Percentiles rank a stretch among this genome's conserved stretches.
These are phyloP conservation scores for Platycheirus albimanus DNA, from an alignment of 2,888 invertebrate genomes.

Conservation along the genomic window DNA sequence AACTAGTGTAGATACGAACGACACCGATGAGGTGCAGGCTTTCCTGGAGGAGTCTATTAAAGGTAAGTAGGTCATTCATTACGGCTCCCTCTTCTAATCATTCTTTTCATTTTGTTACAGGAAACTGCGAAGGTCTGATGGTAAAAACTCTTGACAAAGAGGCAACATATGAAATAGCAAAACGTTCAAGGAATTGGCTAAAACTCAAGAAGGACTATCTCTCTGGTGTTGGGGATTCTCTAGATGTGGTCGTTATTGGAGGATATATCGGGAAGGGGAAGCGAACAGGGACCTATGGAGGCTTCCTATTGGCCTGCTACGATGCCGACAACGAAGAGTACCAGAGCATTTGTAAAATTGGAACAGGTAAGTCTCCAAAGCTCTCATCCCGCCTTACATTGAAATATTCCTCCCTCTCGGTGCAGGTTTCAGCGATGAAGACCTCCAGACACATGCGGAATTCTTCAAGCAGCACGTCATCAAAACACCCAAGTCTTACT, in stretches of 20 bases:
- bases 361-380: constrained; percentile 78
- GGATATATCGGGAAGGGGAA: constrained; percentile 97
- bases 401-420: constrained; percentile 85
- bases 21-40: constrained; percentile 95
- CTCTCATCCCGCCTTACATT: too few relatives aligned
- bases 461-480: constrained; percentile 90
- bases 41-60: constrained; percentile 97
- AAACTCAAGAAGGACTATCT: constrained; percentile 99
- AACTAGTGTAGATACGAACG: constrained; percentile 90
- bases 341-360: constrained; percentile 95
- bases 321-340: constrained; percentile 95
- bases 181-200: constrained; percentile 96
- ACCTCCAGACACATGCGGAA: constrained; percentile 89
- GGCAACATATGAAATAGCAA: constrained; percentile 98
- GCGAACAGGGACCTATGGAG: constrained; percentile 96
- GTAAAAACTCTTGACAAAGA: constrained; percentile 94
- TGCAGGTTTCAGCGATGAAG: constrained; percentile 97
- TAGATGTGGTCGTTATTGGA: constrained; percentile 98
- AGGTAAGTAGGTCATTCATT: constrained; percentile 82
- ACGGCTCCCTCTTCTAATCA: too few relatives aligned
- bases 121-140: constrained; percentile 99
- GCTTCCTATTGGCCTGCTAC: constrained; percentile 97
- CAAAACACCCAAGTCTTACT: constrained; percentile 90
- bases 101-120: constrained; percentile 82
- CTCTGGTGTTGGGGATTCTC: constrained; percentile 97